A percentile compares a stretch with the other conserved stretches of the same genome.
These are phyloP conservation scores for Ceratitis capitata DNA, from an alignment of 1,140 invertebrate species.

Conservation along the genomic window DNA sequence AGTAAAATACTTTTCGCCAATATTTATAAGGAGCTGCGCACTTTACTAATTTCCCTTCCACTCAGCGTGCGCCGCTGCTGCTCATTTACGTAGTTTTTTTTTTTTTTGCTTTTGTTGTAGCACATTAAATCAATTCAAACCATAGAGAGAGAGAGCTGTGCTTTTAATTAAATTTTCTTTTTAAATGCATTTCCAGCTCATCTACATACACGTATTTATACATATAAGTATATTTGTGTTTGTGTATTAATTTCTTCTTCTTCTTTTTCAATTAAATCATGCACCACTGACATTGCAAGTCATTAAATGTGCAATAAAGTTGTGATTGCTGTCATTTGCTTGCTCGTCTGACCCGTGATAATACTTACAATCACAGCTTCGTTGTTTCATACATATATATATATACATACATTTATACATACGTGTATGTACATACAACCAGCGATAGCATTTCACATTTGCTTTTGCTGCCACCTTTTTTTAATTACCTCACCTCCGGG, in stretches of 20 bases:
- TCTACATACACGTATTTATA: neutral
- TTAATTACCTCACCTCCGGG: slow-evolving; percentile 1
- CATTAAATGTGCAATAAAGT: neutral
- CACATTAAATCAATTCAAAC: no score
- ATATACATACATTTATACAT: neutral
- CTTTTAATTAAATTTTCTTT: slow-evolving; percentile 27
- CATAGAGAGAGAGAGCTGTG: no score
- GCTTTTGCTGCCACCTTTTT: neutral
- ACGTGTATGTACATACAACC: neutral
- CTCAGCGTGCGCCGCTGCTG: no score
- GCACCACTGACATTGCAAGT: neutral
- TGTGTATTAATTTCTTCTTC: neutral
- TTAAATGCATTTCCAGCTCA: neutral
- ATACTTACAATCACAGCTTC: neutral
- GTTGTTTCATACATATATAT: neutral
- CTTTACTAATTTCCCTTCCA: no score
- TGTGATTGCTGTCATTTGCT: neutral
- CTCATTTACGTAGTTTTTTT: no score
- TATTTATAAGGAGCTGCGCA: no score
- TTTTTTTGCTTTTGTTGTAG: no score
- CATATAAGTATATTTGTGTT: neutral
- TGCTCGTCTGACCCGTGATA: slow-evolving; percentile 18
- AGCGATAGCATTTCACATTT: neutral
- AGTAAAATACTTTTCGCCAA: no score
- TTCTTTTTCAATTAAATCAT: neutral